Evolutionary conservation across 2,888 invertebrate species (phyloP), one percentile per base, ranked within the genome.

Genomic region (Luffia ferchaultella): DNA sequence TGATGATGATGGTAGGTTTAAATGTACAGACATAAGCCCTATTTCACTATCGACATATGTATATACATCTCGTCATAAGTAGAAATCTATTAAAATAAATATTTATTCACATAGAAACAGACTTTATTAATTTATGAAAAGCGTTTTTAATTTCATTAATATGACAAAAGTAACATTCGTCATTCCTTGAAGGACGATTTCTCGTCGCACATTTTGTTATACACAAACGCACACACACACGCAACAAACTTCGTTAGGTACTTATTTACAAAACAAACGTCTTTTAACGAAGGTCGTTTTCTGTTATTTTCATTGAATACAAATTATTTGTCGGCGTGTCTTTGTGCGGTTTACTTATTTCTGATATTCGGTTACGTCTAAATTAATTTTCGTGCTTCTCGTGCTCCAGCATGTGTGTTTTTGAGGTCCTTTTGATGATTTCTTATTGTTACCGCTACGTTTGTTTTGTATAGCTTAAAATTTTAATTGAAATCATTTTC

Each of bases 311-410:
- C 70, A 69, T 71, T 72, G 68, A 67, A 67, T 68, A 68, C 64
- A 49, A 53, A 49, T 53, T 48, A 46, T 51, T 49, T 47, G 40
- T 46, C 44, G 20, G 44, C 63, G 59, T 61, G 59, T 62, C 64
- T 70, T 67, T 66, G 65, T 72, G 62, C 64, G 67, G 64, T 65
- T 40, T 66, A 69, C 65, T 73, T 71, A 73, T 73, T 76, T 73
- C 67, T 72, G 70, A 72, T 68, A 65, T 71, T 68, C 65, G 65
- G 1, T 62, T 68, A 70, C 67, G 69, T 68, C 55, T 58, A 67
- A 73, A 71, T 73, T 69, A 73, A 72, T 75, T 73, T 71, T 74
- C 62, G 70, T 42, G 30, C 30, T 30, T 19, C 17, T 42, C 16
- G 18, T 19, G 18, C 19, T 2, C 19, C 42, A 3, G 1, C 19